Evolutionary conservation across 2,797 vertebrate genomes (phyloP).

Genomic region (Taeniopygia guttata): DNA sequence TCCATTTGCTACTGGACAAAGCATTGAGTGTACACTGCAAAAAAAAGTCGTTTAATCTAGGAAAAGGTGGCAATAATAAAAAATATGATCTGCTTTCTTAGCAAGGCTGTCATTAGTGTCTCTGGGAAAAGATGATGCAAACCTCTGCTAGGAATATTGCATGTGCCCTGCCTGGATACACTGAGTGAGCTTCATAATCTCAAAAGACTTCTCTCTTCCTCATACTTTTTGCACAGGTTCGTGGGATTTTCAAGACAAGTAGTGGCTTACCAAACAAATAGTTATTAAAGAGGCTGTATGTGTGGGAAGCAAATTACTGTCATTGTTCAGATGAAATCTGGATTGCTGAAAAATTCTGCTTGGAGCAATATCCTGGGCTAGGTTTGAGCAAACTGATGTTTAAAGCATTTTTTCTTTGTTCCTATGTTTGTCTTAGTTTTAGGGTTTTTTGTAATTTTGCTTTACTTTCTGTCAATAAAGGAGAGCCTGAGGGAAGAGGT

Average conservation of each 20-base stretch:
- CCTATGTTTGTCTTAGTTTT: neutral
- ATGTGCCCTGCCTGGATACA: neutral
- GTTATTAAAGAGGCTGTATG: neutral
- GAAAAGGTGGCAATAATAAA: neutral
- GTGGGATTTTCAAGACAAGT: neutral
- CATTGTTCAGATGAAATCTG: neutral
- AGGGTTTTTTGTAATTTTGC: neutral
- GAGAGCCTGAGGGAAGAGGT: neutral
- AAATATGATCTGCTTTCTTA: neutral
- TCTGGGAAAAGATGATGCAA: neutral
- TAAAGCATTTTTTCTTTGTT: neutral
- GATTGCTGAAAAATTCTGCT: neutral
- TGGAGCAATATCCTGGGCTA: neutral
- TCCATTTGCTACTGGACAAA: neutral
- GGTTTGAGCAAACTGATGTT: neutral
- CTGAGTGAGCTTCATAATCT: neutral
- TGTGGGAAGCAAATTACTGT: neutral
- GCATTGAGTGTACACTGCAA: neutral
- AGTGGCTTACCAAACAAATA: neutral
- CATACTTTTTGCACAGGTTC: neutral
- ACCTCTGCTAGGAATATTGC: neutral
- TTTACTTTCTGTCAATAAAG: neutral
- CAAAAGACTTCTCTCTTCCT: neutral
- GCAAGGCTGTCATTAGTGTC: neutral
- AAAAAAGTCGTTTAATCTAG: neutral